Conservation (phyloP, 2,888 invertebrate genomes). For the Cantharis rufa region DNA sequence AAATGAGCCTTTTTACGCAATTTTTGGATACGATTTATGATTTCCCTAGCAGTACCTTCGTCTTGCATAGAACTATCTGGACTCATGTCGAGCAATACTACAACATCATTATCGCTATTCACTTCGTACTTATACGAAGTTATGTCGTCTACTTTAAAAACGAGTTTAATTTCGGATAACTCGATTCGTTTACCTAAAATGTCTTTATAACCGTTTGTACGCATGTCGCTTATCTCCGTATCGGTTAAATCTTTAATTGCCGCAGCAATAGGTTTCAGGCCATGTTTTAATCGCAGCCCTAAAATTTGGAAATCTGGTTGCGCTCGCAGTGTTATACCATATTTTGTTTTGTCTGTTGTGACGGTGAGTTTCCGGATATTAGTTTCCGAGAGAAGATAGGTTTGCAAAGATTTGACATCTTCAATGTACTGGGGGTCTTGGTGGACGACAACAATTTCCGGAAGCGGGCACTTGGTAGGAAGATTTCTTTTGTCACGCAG, state of each 20-base stretch:
- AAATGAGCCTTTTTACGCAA: slow-evolving; percentile 92
- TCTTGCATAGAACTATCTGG: slow-evolving; percentile 89
- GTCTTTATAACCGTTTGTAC: slow-evolving; percentile 70
- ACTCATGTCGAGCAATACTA: slow-evolving; percentile 87
- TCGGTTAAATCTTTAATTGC: slow-evolving; percentile 81
- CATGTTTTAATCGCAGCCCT: slow-evolving; percentile 85
- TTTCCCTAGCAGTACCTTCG: slow-evolving; percentile 94
- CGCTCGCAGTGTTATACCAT: slow-evolving; percentile 87
- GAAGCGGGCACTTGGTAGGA: slow-evolving; percentile 94
- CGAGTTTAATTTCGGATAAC: slow-evolving; percentile 79
- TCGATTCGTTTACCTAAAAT: slow-evolving; percentile 78
- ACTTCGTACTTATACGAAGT: slow-evolving; percentile 81
- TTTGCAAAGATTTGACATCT: slow-evolving; percentile 77
- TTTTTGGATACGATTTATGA: slow-evolving; percentile 95
- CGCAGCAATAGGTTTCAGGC: slow-evolving; percentile 84
- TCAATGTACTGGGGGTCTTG: slow-evolving; percentile 76
- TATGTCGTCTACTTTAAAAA: slow-evolving; percentile 71
- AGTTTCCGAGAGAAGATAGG: slow-evolving; percentile 89
- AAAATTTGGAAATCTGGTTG: slow-evolving; percentile 94
- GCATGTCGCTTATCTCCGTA: slow-evolving; percentile 75
- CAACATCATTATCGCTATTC: slow-evolving; percentile 85
- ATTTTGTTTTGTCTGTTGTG: slow-evolving; percentile 88
- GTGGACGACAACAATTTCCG: slow-evolving; percentile 94
- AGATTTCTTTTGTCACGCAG: slow-evolving; percentile 91
- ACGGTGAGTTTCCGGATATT: slow-evolving; percentile 86